Evolutionary conservation across 2,797 vertebrate species (phyloP), one percentile per base, ranked within the genome.

Genomic region (Botia kubotai): DNA sequence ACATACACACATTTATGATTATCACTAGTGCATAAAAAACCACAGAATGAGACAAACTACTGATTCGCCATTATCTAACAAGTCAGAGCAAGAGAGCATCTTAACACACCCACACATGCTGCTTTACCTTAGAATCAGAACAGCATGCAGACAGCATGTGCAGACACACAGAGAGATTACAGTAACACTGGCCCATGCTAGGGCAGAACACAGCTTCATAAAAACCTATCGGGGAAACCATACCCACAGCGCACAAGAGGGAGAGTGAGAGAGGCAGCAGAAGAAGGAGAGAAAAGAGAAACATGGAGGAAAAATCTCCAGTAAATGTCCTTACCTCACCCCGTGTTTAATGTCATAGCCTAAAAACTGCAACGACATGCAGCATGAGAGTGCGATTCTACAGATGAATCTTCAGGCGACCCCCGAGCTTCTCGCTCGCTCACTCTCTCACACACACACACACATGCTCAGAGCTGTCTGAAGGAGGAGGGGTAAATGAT

Each of bases 111-210:
- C 85, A 87, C 86, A 57, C 66, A n/a, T 72, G 21, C 46, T 83
- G 82, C 53, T 89, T 93, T 97, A 97, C 96, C 95, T 94, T 95
- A 89, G 89, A 89, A 90, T 97, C 94, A 94, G 92, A 89, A 92
- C 93, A 94, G 89, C 87, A 92, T 87, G 90, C 88, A 29, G 12
- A 62, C 23, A 62, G 58, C 23, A 86, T 93, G 88, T 90, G 87
- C 93, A 92, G 83, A 88, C 89, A 91, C 87, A 89, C 88, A 63
- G 75, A 79, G 71, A 68, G n/a, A 79, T 70, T 92, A 92, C 93
- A 95, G 93, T 94, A 96, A 94, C 92, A 88, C 80, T 94, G 95
- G 91, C 95, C 95, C 96, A 96, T 95, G 85, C 85, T 86, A 91
- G 80, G 69, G 68, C 62, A 80, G 67, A 86, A 83, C 75, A 80